These are phyloP conservation scores for Tetragonisca angustula DNA, from an alignment of 2,888 invertebrate genomes.

Conservation along the genomic window DNA sequence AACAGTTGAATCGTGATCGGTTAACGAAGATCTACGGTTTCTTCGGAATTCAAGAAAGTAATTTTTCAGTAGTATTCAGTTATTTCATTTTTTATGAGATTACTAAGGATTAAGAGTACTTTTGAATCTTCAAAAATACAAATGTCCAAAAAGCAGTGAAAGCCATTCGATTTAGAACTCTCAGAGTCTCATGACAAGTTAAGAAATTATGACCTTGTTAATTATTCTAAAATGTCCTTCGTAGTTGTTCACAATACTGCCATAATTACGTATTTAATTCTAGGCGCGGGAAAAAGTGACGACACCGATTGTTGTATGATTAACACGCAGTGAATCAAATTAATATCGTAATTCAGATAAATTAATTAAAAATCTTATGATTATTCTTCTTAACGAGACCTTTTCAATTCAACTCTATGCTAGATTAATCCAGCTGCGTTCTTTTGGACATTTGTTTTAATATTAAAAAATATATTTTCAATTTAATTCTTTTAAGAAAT, in stretches of 20 bases:
- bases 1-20: not conserved
- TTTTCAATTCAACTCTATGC: not conserved
- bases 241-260: slow-evolving; percentile 7
- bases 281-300: slow-evolving; percentile 1
- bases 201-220: slow-evolving; percentile 20
- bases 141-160: not conserved
- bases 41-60: not conserved
- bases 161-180: slow-evolving; percentile 5
- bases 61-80: not conserved
- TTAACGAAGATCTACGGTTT: not conserved
- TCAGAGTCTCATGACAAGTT: not conserved
- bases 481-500: too few species aligned
- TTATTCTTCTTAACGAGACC: not conserved
- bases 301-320: slow-evolving; percentile 5
- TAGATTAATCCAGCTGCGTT: not conserved
- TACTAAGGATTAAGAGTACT: not conserved
- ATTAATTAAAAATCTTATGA: not conserved
- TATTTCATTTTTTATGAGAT: slow-evolving; percentile 1
- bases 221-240: slow-evolving; percentile 36
- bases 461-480: too few species aligned
- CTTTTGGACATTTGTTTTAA: too few species aligned
- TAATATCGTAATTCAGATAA: not conserved
- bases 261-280: slow-evolving; percentile 11
- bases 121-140: not conserved
- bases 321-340: not conserved